These are phyloP conservation scores for Erebia epiphron DNA, from an alignment of 2,888 invertebrate genomes.

Conservation along the genomic window DNA sequence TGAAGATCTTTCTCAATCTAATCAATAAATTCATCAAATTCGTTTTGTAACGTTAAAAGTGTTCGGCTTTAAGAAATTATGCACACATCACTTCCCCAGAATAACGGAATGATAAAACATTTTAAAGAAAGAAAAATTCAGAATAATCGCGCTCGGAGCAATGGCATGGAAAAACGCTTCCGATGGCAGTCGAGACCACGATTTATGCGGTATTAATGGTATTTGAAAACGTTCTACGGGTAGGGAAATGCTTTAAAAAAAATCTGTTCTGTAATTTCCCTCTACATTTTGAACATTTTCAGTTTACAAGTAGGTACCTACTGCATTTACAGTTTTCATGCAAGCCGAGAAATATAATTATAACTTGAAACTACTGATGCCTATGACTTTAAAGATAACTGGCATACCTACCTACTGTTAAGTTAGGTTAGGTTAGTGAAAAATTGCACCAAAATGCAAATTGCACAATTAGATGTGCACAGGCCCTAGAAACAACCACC, in stretches of 20 bases:
- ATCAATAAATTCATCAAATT: background rate
- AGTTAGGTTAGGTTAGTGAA: too few relatives aligned
- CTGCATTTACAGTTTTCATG: too few relatives aligned
- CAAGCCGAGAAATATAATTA: too few relatives aligned
- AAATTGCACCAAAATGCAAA: too few relatives aligned
- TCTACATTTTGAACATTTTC: slow-evolving; percentile 1
- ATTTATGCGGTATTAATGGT: slow-evolving; percentile 34
- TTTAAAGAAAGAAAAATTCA: slow-evolving; percentile 39
- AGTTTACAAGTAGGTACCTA: too few relatives aligned
- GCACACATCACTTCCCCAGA: slow-evolving; percentile 48
- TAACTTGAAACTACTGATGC: too few relatives aligned
- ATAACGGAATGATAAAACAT: slow-evolving; percentile 37
- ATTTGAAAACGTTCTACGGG: slow-evolving; percentile 21
- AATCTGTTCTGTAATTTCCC: background rate
- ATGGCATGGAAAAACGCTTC: slow-evolving; percentile 46
- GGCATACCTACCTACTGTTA: too few relatives aligned
- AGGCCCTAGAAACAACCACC: too few relatives aligned
- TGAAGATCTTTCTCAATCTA: background rate
- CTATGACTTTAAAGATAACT: too few relatives aligned
- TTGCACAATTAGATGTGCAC: too few relatives aligned
- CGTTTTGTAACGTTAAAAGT: slow-evolving; percentile 23
- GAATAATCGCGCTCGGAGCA: slow-evolving; percentile 41
- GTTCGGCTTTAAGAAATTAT: slow-evolving; percentile 45
- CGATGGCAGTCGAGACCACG: slow-evolving; percentile 35
- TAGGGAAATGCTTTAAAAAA: slow-evolving; percentile 4